Percentiles rank a stretch among this genome's conserved stretches.
These are phyloP conservation scores for Melanaphis sacchari DNA, from an alignment of 1,140 invertebrate species.

Conservation along the genomic window DNA sequence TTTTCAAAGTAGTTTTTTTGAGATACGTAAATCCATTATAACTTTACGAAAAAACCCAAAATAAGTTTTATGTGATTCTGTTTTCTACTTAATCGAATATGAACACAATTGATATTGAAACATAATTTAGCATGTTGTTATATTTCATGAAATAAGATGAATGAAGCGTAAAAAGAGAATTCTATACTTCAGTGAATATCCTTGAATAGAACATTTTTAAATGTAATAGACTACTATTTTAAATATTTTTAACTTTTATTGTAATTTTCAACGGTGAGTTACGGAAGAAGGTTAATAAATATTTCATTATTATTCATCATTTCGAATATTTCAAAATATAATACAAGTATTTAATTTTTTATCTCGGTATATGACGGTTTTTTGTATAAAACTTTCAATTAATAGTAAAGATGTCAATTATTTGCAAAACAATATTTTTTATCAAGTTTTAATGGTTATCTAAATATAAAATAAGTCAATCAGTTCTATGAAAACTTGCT, in stretches of 20 bases:
- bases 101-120: neutral
- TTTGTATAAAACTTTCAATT: neutral
- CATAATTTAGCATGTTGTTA: neutral
- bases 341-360: neutral
- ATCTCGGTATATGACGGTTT: neutral
- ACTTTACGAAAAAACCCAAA: neutral
- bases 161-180: neutral
- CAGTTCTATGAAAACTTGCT: neutral
- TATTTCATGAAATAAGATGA: neutral
- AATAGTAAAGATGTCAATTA: neutral
- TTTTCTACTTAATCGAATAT: neutral
- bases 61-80: neutral
- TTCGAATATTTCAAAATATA: neutral
- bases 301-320: neutral
- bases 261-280: neutral
- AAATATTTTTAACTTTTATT: neutral
- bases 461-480: neutral
- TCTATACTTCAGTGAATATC: neutral
- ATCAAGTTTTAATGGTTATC: fast-evolving
- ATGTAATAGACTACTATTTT: neutral
- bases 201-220: neutral
- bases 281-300: neutral
- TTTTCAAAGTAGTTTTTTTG: neutral
- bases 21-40: neutral
- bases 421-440: neutral